Base-by-base conservation (phyloP, 2,113 vertebrate species). In the Hymenochirus boettgeri region DNA sequence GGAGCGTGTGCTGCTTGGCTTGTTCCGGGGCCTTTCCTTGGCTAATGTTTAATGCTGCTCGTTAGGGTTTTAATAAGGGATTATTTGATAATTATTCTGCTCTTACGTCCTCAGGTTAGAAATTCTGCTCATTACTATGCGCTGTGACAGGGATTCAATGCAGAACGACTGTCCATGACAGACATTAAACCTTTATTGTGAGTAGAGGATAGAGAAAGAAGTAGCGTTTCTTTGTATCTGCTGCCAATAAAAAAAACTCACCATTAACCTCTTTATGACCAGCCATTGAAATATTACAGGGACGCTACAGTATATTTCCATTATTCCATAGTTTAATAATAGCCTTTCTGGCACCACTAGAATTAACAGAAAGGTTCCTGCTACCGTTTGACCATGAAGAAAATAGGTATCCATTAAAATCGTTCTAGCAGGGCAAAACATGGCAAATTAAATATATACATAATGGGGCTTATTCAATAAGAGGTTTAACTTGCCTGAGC, bases 111-210 rank as follows among this genome's bases (percentile, higher is more conserved):
- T 79, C 15, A 63, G 81, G 74, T 73, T 76, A 76, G 69, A 33
- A 76, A 60, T 74, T 29, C 45, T 77, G 71, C 83, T 91, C 78
- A 72, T 87, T 86, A 86, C 77, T 76, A 73, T 79, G 79, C 73
- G 73, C 75, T 71, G 80, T 70, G 78, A 66, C 64, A 66, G 25
- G 55, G 47, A 60, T 52, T 35, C 57, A 52, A 60, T 60, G 65
- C 65, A 70, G 72, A 74, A 59, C 37, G 52, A 72, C 7, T 45
- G 46, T 70, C 57, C 47, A 47, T 1, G 19, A 77, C 72, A 76
- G 70, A 81, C 75, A 60, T 69, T 69, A 69, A 69, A 69, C 56
- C 57, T 57, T 57, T 37, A 69, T 60, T 69, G 65, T 69, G 65
- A 69, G 47, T 25, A 35, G 29, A 52, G 25, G 45, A n/a, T 21